Conservation (phyloP, 2,888 invertebrate genomes). For the Plutella xylostella region DNA sequence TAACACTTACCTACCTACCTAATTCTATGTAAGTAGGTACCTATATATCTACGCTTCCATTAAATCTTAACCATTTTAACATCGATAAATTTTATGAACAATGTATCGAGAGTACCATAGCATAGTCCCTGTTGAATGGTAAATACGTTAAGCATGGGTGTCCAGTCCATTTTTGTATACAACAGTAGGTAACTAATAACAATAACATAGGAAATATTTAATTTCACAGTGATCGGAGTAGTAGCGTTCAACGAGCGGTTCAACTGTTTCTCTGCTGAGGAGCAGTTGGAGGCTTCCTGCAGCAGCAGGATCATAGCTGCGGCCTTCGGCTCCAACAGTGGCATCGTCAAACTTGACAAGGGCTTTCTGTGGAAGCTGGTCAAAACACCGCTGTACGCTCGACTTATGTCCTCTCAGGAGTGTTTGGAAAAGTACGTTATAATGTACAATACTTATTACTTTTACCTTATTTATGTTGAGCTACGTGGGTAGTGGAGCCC, state of each 20-base stretch:
- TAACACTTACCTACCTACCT: no score
- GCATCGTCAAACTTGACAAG: constrained; percentile 76
- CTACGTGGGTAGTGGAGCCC: no score
- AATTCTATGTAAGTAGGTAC: no score
- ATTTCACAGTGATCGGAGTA: constrained; percentile 76
- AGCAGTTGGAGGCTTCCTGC: constrained; percentile 70
- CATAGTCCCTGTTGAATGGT: no score
- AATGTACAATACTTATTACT: no score
- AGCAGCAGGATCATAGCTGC: constrained; percentile 78
- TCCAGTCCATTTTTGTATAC: background rate
- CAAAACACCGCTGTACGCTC: constrained; percentile 78
- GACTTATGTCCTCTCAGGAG: constrained; percentile 74
- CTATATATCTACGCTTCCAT: no score
- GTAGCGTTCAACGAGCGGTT: constrained; percentile 79
- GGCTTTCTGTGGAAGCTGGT: constrained; percentile 79
- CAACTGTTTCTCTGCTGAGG: constrained; percentile 72
- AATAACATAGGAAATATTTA: background rate
- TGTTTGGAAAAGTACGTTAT: constrained; percentile 79
- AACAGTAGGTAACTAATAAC: background rate
- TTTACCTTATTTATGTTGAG: no score
- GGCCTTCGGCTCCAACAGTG: constrained; percentile 79
- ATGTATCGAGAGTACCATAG: no score
- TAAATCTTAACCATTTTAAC: no score
- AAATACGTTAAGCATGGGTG: background rate
- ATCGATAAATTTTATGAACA: no score